Evolutionary conservation across 2,113 vertebrate species (phyloP).

Genomic region (Oreocharis arfaki): DNA sequence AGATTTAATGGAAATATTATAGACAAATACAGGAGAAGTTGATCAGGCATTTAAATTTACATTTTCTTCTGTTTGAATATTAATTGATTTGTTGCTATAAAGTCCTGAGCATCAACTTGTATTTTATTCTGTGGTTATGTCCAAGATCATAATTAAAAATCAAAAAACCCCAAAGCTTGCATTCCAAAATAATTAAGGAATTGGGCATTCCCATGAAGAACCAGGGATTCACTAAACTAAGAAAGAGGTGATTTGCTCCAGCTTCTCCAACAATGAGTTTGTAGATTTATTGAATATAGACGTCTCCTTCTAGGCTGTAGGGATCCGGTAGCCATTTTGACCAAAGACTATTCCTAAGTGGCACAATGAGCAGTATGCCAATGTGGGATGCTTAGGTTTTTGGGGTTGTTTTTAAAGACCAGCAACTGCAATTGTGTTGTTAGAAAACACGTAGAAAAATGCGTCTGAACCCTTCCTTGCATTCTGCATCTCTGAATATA

Average conservation of each 20-base stretch:
- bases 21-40: constrained; percentile 34
- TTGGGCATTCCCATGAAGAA: neutral
- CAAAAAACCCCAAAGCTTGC: neutral
- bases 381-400: neutral
- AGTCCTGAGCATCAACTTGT: constrained; percentile 15
- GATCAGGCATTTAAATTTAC: constrained; percentile 9
- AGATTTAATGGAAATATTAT: constrained; percentile 55
- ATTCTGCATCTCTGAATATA: neutral
- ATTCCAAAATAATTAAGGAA: neutral
- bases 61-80: neutral
- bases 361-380: neutral
- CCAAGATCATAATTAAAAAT: neutral
- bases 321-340: neutral
- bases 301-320: neutral
- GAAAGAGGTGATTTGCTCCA: neutral
- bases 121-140: constrained; percentile 50
- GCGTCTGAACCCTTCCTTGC: neutral
- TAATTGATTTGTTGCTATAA: constrained; percentile 49
- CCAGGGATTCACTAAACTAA: neutral
- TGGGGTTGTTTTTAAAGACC: neutral
- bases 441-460: neutral
- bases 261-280: neutral
- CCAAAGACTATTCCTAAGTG: neutral
- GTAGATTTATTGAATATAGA: neutral
- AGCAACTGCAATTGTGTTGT: neutral